Evolutionary conservation across 2,797 vertebrate species (phyloP).

Genomic region (Malacoraja senta): DNA sequence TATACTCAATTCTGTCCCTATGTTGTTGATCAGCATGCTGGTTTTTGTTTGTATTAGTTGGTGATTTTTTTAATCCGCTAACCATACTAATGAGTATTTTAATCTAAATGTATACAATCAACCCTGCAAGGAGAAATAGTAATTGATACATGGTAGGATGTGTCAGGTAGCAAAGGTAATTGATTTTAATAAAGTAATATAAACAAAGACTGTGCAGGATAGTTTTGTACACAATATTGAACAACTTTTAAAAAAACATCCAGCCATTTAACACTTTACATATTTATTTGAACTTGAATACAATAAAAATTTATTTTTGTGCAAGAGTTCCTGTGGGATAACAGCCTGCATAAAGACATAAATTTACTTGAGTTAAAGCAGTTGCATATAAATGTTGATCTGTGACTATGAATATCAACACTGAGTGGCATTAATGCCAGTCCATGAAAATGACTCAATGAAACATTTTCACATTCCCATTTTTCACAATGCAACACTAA

Average conservation of each 20-base stretch:
- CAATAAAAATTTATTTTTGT: constrained; percentile 81
- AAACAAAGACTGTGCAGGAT: background rate
- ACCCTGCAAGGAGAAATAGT: background rate
- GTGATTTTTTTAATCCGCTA: too few species aligned
- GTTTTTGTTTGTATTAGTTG: background rate
- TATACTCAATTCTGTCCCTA: background rate
- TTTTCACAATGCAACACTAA: constrained; percentile 70
- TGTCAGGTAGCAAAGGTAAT: too few species aligned
- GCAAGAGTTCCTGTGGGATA: constrained; percentile 84
- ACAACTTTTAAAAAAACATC: constrained; percentile 19
- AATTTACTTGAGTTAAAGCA: constrained; percentile 39
- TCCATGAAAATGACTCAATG: constrained; percentile 35
- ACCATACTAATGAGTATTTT: background rate
- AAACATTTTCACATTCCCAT: constrained; percentile 14
- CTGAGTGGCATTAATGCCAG: constrained; percentile 32
- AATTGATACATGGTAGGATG: too few species aligned
- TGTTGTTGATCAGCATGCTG: background rate
- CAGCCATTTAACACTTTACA: constrained; percentile 57
- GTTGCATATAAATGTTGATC: constrained; percentile 38
- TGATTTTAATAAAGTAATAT: background rate
- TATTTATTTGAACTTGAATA: constrained; percentile 98
- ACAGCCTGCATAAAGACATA: constrained; percentile 64
- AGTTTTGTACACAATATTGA: background rate
- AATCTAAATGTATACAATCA: background rate
- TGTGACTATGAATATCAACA: constrained; percentile 35